Evolutionary conservation across 2,888 invertebrate species (phyloP).

Genomic region (Pachliopta kotzebuea): DNA sequence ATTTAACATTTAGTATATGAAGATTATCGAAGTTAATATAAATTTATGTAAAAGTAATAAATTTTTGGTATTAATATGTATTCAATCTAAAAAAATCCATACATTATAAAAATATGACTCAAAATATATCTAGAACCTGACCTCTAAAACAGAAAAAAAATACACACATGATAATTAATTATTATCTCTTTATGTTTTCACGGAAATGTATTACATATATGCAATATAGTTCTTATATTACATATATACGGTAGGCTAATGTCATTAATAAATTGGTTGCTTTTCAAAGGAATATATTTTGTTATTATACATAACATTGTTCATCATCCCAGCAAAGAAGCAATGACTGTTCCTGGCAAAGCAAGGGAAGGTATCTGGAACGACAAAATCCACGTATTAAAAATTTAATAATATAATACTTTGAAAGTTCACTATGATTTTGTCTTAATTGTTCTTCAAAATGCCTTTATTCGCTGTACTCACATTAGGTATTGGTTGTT

Average conservation of each 20-base stretch:
- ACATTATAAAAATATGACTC: too few species aligned
- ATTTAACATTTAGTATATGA: conserved; percentile 6
- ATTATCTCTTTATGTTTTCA: too few species aligned
- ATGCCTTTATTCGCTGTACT: not conserved
- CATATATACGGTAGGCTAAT: not conserved
- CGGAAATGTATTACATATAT: too few species aligned
- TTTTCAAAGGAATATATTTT: not conserved
- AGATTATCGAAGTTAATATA: conserved; percentile 3
- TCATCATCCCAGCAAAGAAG: conserved; percentile 17
- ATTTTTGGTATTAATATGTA: too few species aligned
- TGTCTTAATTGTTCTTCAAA: not conserved
- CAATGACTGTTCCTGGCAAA: not conserved
- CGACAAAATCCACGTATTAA: not conserved
- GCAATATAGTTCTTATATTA: too few species aligned
- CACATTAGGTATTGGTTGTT: not conserved
- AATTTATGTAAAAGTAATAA: not conserved
- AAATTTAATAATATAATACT: not conserved
- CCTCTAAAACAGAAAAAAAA: too few species aligned
- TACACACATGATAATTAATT: too few species aligned
- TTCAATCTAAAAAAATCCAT: too few species aligned
- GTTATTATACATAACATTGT: not conserved
- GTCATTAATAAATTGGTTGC: not conserved
- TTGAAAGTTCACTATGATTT: not conserved
- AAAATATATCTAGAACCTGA: too few species aligned
- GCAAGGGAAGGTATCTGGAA: not conserved